These are phyloP conservation scores for Ornithoptera alexandrae DNA, from an alignment of 2,888 invertebrate genomes.

Conservation along the genomic window DNA sequence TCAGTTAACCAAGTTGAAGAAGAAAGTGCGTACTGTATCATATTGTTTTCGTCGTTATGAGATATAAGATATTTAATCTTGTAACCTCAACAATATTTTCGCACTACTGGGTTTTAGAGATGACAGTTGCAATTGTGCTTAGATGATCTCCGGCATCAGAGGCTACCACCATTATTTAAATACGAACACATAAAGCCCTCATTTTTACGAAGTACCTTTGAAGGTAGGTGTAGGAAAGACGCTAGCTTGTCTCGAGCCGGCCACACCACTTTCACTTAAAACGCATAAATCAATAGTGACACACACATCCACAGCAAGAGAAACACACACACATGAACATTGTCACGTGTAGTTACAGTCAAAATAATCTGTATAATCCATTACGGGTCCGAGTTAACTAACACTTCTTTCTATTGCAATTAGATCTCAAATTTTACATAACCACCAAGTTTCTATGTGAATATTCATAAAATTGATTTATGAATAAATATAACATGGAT, in stretches of 20 bases:
- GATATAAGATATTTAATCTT: too few relatives aligned
- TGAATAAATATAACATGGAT: slow-evolving; percentile 12
- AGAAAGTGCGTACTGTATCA: too few relatives aligned
- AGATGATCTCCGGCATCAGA: too few relatives aligned
- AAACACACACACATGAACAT: slow-evolving; percentile 3
- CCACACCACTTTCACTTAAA: slow-evolving; percentile 30
- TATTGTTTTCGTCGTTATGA: too few relatives aligned
- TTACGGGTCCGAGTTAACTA: slow-evolving; percentile 25
- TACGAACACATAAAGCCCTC: too few relatives aligned
- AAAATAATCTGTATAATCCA: slow-evolving; percentile 27
- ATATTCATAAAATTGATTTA: slow-evolving; percentile 24
- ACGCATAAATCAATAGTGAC: slow-evolving; percentile 26
- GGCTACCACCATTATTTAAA: too few relatives aligned
- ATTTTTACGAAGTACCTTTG: slow-evolving; percentile 14
- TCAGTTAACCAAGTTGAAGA: too few relatives aligned
- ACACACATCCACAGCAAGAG: slow-evolving; percentile 15
- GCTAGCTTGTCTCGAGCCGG: slow-evolving; percentile 20
- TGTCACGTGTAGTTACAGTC: slow-evolving; percentile 20
- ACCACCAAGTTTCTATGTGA: slow-evolving; percentile 25
- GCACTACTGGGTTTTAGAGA: too few relatives aligned
- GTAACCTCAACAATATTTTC: too few relatives aligned
- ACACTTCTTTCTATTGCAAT: slow-evolving; percentile 26
- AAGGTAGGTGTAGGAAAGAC: slow-evolving; percentile 20
- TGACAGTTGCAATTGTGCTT: too few relatives aligned
- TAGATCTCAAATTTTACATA: slow-evolving; percentile 22